A percentile compares a stretch with the other conserved stretches of the same genome.
phyloP scores from a whole-genome alignment of 2,888 invertebrate species.

The Drosophila niveifrons region DNA sequence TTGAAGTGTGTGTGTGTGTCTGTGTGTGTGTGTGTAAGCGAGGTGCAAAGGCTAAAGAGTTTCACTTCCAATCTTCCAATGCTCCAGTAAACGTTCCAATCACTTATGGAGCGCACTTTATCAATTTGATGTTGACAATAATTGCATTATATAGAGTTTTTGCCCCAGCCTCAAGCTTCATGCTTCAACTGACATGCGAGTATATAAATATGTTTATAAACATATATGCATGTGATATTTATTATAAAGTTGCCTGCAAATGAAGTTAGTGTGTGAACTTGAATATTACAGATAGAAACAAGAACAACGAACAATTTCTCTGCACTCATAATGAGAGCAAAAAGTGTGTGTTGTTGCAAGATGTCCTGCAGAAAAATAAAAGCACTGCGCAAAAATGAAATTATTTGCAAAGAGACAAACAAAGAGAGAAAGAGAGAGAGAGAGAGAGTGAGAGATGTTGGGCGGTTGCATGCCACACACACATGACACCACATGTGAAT shows the following conservation, averaged over 20 bases:
- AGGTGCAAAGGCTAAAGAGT: conserved; percentile 8
- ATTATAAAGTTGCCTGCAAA: conserved; percentile 54
- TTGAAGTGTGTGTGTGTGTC: conserved; percentile 31
- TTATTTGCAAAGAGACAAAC: conserved; percentile 35
- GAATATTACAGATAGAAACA: conserved; percentile 10
- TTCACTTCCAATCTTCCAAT: not conserved
- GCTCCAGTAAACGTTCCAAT: not conserved
- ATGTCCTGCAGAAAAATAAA: conserved; percentile 1
- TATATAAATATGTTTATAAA: conserved; percentile 5
- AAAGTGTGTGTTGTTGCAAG: conserved; percentile 26
- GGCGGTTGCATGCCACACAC: conserved; percentile 34
- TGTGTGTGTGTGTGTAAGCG: conserved; percentile 27
- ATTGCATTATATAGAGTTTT: conserved; percentile 63
- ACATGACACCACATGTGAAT: conserved; percentile 65
- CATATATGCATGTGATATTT: not conserved
- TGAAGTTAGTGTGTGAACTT: conserved; percentile 51
- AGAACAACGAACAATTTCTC: conserved; percentile 22
- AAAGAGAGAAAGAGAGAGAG: not conserved
- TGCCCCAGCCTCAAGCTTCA: not conserved
- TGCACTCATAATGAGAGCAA: conserved; percentile 15
- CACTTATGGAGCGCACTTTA: conserved; percentile 59
- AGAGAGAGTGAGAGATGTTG: not conserved
- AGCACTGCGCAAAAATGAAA: conserved; percentile 35
- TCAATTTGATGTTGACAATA: conserved; percentile 71
- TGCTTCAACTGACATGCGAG: conserved; percentile 6